phyloP scores from a whole-genome alignment of 2,797 vertebrate genomes.

The Loriculus beryllinus region DNA sequence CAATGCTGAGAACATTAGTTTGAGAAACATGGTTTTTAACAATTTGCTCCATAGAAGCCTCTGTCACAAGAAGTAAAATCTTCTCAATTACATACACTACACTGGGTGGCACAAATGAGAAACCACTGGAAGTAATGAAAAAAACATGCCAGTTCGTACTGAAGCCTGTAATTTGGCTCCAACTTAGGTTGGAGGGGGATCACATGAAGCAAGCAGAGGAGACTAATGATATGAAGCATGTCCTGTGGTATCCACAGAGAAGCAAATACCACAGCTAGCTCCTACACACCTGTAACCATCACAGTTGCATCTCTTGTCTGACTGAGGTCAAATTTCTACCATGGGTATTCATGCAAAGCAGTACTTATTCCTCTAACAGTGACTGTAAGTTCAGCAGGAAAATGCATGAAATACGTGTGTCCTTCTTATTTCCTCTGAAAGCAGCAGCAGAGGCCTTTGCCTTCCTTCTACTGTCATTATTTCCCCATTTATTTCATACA shows the following conservation, averaged over 20 bases:
- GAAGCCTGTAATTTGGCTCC: not conserved
- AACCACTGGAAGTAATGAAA: not conserved
- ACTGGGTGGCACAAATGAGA: not conserved
- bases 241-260: not conserved
- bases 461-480: not conserved
- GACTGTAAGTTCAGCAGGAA: not conserved
- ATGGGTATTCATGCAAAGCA: not conserved
- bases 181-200: not conserved
- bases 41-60: not conserved
- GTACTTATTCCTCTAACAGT: not conserved
- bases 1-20: not conserved
- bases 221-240: not conserved
- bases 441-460: not conserved
- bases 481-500: not conserved
- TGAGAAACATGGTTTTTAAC: not conserved
- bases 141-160: not conserved
- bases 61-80: not conserved
- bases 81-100: not conserved
- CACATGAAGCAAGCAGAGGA: not conserved
- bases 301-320: not conserved
- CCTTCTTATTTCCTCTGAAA: not conserved
- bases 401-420: not conserved
- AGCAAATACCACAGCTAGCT: not conserved
- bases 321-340: not conserved
- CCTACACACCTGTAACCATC: not conserved